A percentile compares a stretch with the other conserved stretches of the same genome.
phyloP scores from a whole-genome alignment of 2,797 vertebrate species.

The Coluber constrictor region DNA sequence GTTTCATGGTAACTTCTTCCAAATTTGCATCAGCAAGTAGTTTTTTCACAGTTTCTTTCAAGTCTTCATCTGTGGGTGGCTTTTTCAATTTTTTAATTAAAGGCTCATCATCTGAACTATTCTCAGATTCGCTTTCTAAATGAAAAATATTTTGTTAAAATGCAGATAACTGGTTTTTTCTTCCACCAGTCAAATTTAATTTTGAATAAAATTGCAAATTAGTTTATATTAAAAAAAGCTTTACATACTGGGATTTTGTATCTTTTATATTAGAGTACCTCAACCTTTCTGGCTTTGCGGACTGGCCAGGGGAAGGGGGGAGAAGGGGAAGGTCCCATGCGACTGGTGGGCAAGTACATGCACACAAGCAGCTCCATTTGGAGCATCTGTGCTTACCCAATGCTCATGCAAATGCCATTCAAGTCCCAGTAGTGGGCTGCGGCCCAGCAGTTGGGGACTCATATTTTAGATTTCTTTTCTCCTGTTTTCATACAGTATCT shows the following conservation, averaged over 20 bases:
- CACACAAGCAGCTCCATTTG: too few relatives aligned
- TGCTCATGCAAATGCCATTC: too few relatives aligned
- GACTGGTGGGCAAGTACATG: too few relatives aligned
- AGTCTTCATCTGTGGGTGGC: conserved; percentile 84
- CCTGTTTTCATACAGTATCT: too few relatives aligned
- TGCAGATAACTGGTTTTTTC: conserved; percentile 5
- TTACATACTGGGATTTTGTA: neutral
- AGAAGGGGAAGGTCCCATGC: too few relatives aligned
- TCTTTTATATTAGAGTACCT: neutral
- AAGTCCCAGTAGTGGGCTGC: too few relatives aligned
- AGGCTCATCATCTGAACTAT: conserved; percentile 90
- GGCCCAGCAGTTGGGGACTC: too few relatives aligned
- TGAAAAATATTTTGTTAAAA: conserved; percentile 46
- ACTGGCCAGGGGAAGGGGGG: too few relatives aligned
- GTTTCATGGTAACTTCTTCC: conserved; percentile 96
- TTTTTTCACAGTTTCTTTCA: conserved; percentile 84
- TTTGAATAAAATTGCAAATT: neutral
- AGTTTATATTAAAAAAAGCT: neutral
- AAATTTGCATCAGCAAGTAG: conserved; percentile 86
- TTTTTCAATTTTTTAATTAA: conserved; percentile 92
- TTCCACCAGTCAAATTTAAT: neutral
- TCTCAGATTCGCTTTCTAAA: conserved; percentile 80
- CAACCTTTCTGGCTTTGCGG: too few relatives aligned
- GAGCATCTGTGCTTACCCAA: too few relatives aligned
- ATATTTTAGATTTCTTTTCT: neutral